Evolutionary conservation across 2,888 invertebrate genomes (phyloP), one percentile per base, ranked within the genome.

Genomic region (Steinernema hermaphroditum): DNA sequence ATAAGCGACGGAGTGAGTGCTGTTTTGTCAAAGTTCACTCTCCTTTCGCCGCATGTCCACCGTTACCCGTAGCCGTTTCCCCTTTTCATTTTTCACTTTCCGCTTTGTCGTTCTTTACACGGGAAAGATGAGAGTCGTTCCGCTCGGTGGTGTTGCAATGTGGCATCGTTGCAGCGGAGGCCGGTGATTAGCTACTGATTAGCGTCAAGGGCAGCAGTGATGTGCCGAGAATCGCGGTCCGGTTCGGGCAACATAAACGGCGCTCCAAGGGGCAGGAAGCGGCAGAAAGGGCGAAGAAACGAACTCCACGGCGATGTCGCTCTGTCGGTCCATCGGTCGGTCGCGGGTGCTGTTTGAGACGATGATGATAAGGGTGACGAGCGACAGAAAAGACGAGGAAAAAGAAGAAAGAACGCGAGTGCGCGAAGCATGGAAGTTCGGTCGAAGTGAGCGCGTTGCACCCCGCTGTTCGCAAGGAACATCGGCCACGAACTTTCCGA

Each of bases 341-440:
- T 27, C 24, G 50, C 12, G 50, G 32, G 16, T 32, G 62, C 32
- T 62, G 29, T 62, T 62, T 34, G 29, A 62, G 62, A 62, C 32
- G 34, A 29, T 32, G 34, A 29, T 62, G 62, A 62, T 62, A 62
- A 62, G 62, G 62, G 32, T 62, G 62, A 16, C 29, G 62, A 62
- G 29, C 62, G 62, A 62, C 62, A 62, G 62, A 62, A 62, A 32
- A 62, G 62, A 32, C 1, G 32, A 62, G 1, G 62, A 62, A 32
- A 32, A 62, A 32, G 32, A 62, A 62, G 32, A 32, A 62, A 62
- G 62, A 32, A 32, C 29, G 19, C 62, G 16, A 62, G 34, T 32
- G 62, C 62, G 62, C 62, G 34, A 34, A 62, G 34, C 62, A 32
- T 62, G 62, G 32, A 62, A 62, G 62, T 32, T 54, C 54, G 54